Base-by-base conservation (phyloP, 1,140 invertebrate species). In the Drosophila ohnishii region DNA sequence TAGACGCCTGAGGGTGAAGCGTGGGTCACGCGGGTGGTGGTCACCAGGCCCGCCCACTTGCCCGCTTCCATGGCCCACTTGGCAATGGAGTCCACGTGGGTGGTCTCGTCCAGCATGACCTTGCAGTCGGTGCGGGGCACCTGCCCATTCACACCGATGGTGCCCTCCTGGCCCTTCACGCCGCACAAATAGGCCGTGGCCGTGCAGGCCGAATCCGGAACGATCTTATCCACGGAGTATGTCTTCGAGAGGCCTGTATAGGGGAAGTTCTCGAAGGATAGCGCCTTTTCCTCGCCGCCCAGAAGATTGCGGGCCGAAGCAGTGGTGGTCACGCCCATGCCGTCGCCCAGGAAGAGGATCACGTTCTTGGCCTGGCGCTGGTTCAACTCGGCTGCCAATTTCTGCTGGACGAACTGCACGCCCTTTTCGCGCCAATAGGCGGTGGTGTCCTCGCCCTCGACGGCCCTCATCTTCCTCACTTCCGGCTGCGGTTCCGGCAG, bases 21-120 rank as follows among this genome's bases (percentile, higher is more conserved):
- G 78, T 97, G 96, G 0, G 96, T 96, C 9, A 97, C 93, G n/a
- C 96, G 93, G 0, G 96, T 96, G n/a, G 95, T 96, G 2, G 96
- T 97, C 22, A 97, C 95, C 13, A 96, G 81, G 91, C 96, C 96
- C 34, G 95, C 95, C 76, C 94, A 94, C 80, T 96, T 94, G n/a
- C 95, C 95, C 4, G 93, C 93, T 8, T 94, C 92, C 67, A 95
- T 93, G 0, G 96, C 95, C 95, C 95, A 96, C 58, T 94, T 92
- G 2, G 95, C 92, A 64, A 97, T 95, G 7, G 95, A 96, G 1
- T 92, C 80, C 2, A 95, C 93, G 85, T 94, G 93, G 59, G 93
- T 94, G 28, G 78, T 91, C 47, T 93, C 88, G 61, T 95, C 91
- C 13, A 94, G 85, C 69, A 94, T 93, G 2, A 92, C 92, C 51